These are phyloP conservation scores for Pectinophora gossypiella DNA, from an alignment of 1,140 invertebrate genomes.

Conservation along the genomic window DNA sequence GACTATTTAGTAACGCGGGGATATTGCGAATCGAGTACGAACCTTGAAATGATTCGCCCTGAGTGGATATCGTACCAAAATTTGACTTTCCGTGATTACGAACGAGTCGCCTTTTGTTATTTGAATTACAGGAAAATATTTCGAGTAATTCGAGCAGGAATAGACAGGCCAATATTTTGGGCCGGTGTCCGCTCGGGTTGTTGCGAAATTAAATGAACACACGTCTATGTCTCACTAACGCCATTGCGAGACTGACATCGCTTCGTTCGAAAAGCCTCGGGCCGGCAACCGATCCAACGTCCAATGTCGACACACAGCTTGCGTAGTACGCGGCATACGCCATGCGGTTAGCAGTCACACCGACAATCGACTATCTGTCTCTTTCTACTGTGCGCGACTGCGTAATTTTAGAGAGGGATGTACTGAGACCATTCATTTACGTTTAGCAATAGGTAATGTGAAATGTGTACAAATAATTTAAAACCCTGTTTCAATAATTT, in stretches of 20 bases:
- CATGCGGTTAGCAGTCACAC: slow-evolving; percentile 50
- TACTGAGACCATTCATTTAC: slow-evolving; percentile 67
- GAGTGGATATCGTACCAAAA: slow-evolving; percentile 76
- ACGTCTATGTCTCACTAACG: slow-evolving; percentile 65
- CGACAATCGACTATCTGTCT: slow-evolving; percentile 29
- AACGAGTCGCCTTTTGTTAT: slow-evolving; percentile 42
- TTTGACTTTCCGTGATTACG: slow-evolving; percentile 69
- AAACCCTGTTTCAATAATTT: slow-evolving; percentile 54
- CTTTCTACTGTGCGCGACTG: slow-evolving; percentile 28
- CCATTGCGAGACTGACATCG: slow-evolving; percentile 71
- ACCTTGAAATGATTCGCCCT: slow-evolving; percentile 74
- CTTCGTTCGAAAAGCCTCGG: slow-evolving; percentile 54
- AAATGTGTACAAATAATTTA: slow-evolving; percentile 32
- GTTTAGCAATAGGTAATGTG: slow-evolving; percentile 63
- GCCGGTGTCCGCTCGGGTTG: slow-evolving; percentile 75
- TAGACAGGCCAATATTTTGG: slow-evolving; percentile 76
- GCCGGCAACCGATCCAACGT: slow-evolving; percentile 68
- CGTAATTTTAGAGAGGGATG: slow-evolving; percentile 36
- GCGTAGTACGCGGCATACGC: slow-evolving; percentile 70
- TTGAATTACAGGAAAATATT: slow-evolving; percentile 64
- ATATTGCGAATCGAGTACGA: slow-evolving; percentile 73
- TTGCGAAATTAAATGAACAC: slow-evolving; percentile 67
- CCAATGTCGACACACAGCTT: slow-evolving; percentile 74
- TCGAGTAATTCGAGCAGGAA: slow-evolving; percentile 66
- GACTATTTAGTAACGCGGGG: slow-evolving; percentile 62